phyloP scores from a whole-genome alignment of 2,797 vertebrate genomes.

The Champsocephalus gunnari region DNA sequence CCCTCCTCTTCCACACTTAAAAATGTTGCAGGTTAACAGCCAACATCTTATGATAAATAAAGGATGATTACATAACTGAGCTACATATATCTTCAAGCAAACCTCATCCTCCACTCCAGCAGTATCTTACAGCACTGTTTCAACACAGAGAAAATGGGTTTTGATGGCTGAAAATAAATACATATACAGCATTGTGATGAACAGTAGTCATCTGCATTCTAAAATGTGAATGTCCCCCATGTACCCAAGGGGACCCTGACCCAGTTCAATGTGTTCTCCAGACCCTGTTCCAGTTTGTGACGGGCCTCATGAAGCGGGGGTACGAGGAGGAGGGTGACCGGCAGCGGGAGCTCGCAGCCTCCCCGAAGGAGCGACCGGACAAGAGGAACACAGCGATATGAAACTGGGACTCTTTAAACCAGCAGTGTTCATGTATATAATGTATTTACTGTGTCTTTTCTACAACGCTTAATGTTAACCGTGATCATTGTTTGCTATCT shows the following conservation, averaged over 20 bases:
- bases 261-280: slow-evolving; percentile 43
- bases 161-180: background rate
- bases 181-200: background rate
- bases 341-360: slow-evolving; percentile 47
- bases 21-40: background rate
- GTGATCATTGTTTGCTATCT: slow-evolving; percentile 16
- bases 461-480: slow-evolving; percentile 31
- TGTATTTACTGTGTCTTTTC: slow-evolving; percentile 63
- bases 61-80: background rate
- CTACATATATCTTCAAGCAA: background rate
- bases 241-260: background rate
- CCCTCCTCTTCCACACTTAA: fast-evolving
- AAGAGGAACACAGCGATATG: slow-evolving; percentile 82
- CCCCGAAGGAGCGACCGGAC: slow-evolving; percentile 78
- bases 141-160: background rate
- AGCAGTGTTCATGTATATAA: slow-evolving; percentile 64
- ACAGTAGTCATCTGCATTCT: background rate
- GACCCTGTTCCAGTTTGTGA: slow-evolving; percentile 84
- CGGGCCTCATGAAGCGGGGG: slow-evolving; percentile 81
- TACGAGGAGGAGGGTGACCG: slow-evolving; percentile 78
- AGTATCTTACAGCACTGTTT: background rate
- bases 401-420: slow-evolving; percentile 51
- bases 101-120: background rate
- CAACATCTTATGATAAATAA: background rate
- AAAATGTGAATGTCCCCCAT: background rate